Conservation (phyloP, 2,888 invertebrate genomes). For the Latrodectus elegans region DNA sequence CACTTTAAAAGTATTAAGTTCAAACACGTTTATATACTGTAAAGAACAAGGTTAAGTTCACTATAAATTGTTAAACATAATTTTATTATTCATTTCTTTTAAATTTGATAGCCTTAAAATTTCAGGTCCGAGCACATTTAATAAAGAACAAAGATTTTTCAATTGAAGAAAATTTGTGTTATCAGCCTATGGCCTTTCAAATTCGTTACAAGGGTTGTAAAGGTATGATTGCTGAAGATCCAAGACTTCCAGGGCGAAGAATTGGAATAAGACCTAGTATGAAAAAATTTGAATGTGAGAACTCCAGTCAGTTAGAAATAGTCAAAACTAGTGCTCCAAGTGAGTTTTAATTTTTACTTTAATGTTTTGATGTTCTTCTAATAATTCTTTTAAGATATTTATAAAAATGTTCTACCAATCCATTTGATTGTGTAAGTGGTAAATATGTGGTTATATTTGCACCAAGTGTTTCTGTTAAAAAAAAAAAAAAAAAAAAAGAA, state of each 20-base stretch:
- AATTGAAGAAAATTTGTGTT: background rate
- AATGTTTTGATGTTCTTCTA: no score
- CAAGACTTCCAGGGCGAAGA: conserved; percentile 34
- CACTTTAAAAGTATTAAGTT: no score
- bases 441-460: no score
- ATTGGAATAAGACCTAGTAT: conserved; percentile 71
- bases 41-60: no score
- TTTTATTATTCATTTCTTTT: background rate
- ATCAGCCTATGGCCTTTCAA: conserved; percentile 71
- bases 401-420: no score
- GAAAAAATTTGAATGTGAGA: conserved; percentile 71
- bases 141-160: conserved; percentile 14
- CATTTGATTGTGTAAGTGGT: no score
- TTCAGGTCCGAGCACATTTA: conserved; percentile 27
- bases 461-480: no score
- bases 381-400: no score
- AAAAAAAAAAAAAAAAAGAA: no score
- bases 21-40: no score
- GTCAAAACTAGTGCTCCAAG: conserved; percentile 71
- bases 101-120: background rate
- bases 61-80: background rate
- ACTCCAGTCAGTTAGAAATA: conserved; percentile 71
- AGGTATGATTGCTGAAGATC: conserved; percentile 71
- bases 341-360: conserved; percentile 51
- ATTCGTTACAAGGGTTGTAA: conserved; percentile 71